phyloP scores from a whole-genome alignment of 1,140 invertebrate species.

The Drosophila sproati region DNA sequence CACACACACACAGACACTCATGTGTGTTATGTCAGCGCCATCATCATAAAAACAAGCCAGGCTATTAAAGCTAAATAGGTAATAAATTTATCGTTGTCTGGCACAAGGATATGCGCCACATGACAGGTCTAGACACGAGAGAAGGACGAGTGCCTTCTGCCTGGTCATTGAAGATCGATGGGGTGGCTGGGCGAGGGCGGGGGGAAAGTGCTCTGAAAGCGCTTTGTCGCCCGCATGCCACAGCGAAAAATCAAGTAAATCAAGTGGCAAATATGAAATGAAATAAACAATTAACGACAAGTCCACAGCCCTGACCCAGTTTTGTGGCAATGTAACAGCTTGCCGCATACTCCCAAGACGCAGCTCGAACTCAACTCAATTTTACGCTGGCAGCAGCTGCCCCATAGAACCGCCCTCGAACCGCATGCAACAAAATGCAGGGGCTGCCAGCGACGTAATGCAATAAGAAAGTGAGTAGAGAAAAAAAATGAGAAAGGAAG shows the following conservation, averaged over 20 bases:
- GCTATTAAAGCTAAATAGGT: slow-evolving; percentile 81
- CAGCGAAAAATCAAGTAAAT: slow-evolving; percentile 21
- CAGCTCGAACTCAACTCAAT: slow-evolving; percentile 3
- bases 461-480: slow-evolving; percentile 52
- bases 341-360: slow-evolving; percentile 31
- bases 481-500: slow-evolving; percentile 16
- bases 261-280: slow-evolving; percentile 53
- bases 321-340: slow-evolving; percentile 45
- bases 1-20: not conserved
- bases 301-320: slow-evolving; percentile 31
- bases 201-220: not conserved
- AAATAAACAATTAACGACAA: slow-evolving; percentile 41
- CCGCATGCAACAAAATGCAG: slow-evolving; percentile 20
- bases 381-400: slow-evolving; percentile 18
- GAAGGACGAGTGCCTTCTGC: not conserved
- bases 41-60: slow-evolving; percentile 76
- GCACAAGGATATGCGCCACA: slow-evolving; percentile 60
- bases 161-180: no score
- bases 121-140: slow-evolving; percentile 67
- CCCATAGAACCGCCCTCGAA: slow-evolving; percentile 3
- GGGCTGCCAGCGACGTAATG: slow-evolving; percentile 54
- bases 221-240: slow-evolving; percentile 40
- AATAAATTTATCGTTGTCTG: slow-evolving; percentile 79
- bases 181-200: not conserved
- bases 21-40: slow-evolving; percentile 45